phyloP scores from a whole-genome alignment of 1,140 invertebrate genomes.

The Trachymyrmex cornetzi region DNA sequence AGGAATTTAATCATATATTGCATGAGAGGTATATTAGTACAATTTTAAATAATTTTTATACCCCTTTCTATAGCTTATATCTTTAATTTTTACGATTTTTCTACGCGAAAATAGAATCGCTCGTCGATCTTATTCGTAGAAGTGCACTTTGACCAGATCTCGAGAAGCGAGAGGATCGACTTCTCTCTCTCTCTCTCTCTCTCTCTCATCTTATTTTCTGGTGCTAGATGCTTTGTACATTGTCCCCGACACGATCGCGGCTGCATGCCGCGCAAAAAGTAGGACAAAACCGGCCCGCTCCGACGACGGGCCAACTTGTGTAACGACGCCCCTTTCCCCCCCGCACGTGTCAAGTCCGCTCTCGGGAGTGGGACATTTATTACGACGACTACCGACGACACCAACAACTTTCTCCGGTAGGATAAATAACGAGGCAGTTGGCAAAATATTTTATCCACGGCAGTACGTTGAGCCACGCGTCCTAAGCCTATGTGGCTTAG shows the following conservation, averaged over 20 bases:
- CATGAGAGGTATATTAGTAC: not conserved
- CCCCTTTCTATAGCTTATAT: not conserved
- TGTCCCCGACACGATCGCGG: slow-evolving; percentile 45
- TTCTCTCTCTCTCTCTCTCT: not conserved
- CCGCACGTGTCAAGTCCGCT: slow-evolving; percentile 35
- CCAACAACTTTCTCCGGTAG: slow-evolving; percentile 62
- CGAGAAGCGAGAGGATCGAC: not conserved
- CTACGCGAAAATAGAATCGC: not conserved
- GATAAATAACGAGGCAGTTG: slow-evolving; percentile 65
- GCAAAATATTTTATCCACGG: slow-evolving; percentile 61
- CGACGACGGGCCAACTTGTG: slow-evolving; percentile 54
- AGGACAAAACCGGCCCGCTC: slow-evolving; percentile 32
- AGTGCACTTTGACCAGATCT: not conserved
- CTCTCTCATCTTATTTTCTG: slow-evolving; percentile 42
- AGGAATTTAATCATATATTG: not conserved
- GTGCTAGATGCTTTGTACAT: slow-evolving; percentile 41
- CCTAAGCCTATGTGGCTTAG: slow-evolving; percentile 60
- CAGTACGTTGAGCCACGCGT: slow-evolving; percentile 24
- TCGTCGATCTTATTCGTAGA: not conserved
- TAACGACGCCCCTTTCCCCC: slow-evolving; percentile 32
- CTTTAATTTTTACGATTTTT: not conserved
- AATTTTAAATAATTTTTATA: not conserved
- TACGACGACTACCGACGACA: slow-evolving; percentile 62
- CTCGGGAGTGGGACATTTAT: slow-evolving; percentile 61
- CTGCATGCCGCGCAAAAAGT: slow-evolving; percentile 59